Conservation (phyloP, 2,797 vertebrate genomes). For the Mycteria americana region DNA sequence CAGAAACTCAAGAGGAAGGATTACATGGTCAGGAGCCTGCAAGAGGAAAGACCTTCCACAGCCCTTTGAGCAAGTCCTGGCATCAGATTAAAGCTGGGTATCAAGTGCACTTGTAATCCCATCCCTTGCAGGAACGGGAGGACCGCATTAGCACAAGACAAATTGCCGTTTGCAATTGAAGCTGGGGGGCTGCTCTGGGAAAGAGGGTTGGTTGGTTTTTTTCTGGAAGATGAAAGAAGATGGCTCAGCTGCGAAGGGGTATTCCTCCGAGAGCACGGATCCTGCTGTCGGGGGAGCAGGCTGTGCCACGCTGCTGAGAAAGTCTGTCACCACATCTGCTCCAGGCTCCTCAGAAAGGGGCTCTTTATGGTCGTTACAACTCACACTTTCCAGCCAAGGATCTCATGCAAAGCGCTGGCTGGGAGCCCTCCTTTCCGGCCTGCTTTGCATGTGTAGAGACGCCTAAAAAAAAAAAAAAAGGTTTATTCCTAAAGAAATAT, state of each 20-base stretch:
- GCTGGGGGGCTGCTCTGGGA: background rate
- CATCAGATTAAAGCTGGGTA: background rate
- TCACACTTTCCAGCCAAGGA: background rate
- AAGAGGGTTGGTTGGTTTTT: background rate
- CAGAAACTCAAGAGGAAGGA: background rate
- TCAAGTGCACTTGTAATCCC: background rate
- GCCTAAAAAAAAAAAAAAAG: background rate
- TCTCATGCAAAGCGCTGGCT: background rate
- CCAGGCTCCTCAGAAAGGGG: background rate
- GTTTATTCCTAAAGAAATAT: background rate
- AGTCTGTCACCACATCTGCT: background rate
- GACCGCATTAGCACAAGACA: background rate
- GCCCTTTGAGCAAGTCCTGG: background rate
- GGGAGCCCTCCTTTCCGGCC: background rate
- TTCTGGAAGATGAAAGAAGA: background rate
- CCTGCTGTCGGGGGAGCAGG: background rate
- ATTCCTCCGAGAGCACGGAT: background rate
- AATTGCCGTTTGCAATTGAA: background rate
- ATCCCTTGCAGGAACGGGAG: background rate
- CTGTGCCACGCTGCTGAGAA: background rate
- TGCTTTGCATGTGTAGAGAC: fast-evolving
- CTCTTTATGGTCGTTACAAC: background rate
- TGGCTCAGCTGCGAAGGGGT: background rate
- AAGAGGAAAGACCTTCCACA: background rate
- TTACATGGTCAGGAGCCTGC: background rate